These are phyloP conservation scores for Formica aserva DNA, from an alignment of 2,888 invertebrate genomes.

Conservation along the genomic window DNA sequence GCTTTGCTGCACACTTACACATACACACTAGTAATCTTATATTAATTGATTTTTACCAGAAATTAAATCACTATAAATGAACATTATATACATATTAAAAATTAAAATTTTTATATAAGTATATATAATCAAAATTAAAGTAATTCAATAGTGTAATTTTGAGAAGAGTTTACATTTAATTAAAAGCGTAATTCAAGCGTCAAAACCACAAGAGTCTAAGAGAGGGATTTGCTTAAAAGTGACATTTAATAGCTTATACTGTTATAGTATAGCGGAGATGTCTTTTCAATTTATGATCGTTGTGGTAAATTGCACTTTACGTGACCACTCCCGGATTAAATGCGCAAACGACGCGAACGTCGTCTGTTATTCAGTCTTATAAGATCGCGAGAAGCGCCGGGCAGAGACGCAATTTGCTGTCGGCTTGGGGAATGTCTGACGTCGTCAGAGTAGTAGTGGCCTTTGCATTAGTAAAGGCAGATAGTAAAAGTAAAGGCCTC, in stretches of 20 bases:
- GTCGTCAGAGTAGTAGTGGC: conserved; percentile 70
- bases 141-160: not conserved
- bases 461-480: conserved; percentile 70
- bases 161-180: not conserved
- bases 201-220: not conserved
- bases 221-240: not conserved
- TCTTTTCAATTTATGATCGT: not conserved
- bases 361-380: conserved; percentile 16
- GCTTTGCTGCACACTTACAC: not conserved
- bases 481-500: conserved; percentile 63
- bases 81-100: not conserved
- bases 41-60: not conserved
- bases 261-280: conserved; percentile 1
- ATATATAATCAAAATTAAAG: not conserved
- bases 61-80: not conserved
- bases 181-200: not conserved
- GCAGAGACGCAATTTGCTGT: conserved; percentile 59
- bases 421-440: conserved; percentile 65
- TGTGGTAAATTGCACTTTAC: conserved; percentile 33
- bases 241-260: conserved; percentile 17
- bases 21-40: not conserved
- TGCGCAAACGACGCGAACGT: conserved; percentile 1
- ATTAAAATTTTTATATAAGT: not conserved
- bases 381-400: conserved; percentile 21
- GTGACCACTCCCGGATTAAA: conserved; percentile 34